These are phyloP conservation scores for Drosophila hydei DNA, from an alignment of 1,140 invertebrate genomes.

Conservation along the genomic window DNA sequence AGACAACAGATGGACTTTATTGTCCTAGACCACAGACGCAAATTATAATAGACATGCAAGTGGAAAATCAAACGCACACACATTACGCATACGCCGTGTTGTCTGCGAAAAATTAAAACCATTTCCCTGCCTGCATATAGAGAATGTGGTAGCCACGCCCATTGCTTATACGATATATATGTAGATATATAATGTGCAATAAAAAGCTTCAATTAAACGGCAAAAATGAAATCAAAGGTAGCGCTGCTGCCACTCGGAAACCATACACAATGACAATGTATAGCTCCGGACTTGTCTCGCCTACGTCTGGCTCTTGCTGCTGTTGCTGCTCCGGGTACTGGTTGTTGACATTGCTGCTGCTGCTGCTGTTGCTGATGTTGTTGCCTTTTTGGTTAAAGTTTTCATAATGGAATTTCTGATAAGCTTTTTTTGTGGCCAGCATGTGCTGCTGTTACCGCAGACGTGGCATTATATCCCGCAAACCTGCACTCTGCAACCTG, in stretches of 20 bases:
- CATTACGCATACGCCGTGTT: slow-evolving; percentile 23
- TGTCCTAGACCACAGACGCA: slow-evolving; percentile 71
- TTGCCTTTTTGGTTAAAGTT: slow-evolving; percentile 52
- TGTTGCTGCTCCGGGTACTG: slow-evolving; percentile 18
- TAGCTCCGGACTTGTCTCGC: slow-evolving; percentile 44
- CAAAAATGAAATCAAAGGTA: slow-evolving; percentile 68
- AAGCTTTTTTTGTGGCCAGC: slow-evolving; percentile 61
- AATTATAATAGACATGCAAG: slow-evolving; percentile 75
- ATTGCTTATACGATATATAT: background rate
- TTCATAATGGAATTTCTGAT: slow-evolving; percentile 80
- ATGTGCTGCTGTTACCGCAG: slow-evolving; percentile 55
- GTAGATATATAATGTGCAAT: slow-evolving; percentile 51
- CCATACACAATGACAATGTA: slow-evolving; percentile 22
- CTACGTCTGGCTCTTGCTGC: slow-evolving; percentile 28
- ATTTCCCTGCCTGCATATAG: slow-evolving; percentile 24
- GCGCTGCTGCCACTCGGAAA: slow-evolving; percentile 10
- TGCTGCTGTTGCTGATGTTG: slow-evolving; percentile 20
- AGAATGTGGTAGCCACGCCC: slow-evolving; percentile 17
- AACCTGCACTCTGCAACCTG: slow-evolving; percentile 5
- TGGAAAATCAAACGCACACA: slow-evolving; percentile 62
- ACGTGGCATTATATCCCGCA: slow-evolving; percentile 48
- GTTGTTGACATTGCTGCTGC: slow-evolving; percentile 40
- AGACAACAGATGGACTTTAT: slow-evolving; percentile 82
- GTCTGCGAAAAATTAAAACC: slow-evolving; percentile 31
- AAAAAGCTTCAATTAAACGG: slow-evolving; percentile 69